Conservation (phyloP, 1,140 invertebrate genomes). For the Armadillidium nasatum region DNA sequence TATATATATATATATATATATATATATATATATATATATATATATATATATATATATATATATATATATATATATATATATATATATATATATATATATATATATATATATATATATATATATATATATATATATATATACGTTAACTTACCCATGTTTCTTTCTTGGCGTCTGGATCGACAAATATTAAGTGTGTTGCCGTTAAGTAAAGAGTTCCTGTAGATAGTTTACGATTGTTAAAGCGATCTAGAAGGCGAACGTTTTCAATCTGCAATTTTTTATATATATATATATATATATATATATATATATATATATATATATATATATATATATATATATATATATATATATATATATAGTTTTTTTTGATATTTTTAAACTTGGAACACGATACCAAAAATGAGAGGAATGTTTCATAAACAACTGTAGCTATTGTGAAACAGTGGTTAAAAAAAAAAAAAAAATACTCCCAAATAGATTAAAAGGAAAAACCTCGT, state of each 20-base stretch:
- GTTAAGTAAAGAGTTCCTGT: slow-evolving; percentile 91
- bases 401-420: no score
- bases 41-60: slow-evolving; percentile 18
- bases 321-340: slow-evolving; percentile 25
- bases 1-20: no score
- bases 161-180: slow-evolving; percentile 85
- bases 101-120: no score
- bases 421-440: no score
- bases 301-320: slow-evolving; percentile 22
- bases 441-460: no score
- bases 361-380: no score
- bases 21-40: slow-evolving; percentile 16
- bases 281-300: slow-evolving; percentile 1
- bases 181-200: slow-evolving; percentile 91
- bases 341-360: slow-evolving; percentile 17
- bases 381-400: no score
- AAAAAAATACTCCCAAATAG: no score
- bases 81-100: slow-evolving; percentile 6
- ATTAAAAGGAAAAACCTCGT: no score
- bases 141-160: slow-evolving; percentile 82
- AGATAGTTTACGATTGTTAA: slow-evolving; percentile 75
- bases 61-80: slow-evolving; percentile 18
- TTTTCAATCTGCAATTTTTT: slow-evolving; percentile 78
- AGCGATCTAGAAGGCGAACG: slow-evolving; percentile 89
- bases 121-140: no score